Percentiles rank a stretch among this genome's conserved stretches.
Evolutionary conservation across 1,140 invertebrate species (phyloP).

Genomic region (Vollenhovia emeryi): DNA sequence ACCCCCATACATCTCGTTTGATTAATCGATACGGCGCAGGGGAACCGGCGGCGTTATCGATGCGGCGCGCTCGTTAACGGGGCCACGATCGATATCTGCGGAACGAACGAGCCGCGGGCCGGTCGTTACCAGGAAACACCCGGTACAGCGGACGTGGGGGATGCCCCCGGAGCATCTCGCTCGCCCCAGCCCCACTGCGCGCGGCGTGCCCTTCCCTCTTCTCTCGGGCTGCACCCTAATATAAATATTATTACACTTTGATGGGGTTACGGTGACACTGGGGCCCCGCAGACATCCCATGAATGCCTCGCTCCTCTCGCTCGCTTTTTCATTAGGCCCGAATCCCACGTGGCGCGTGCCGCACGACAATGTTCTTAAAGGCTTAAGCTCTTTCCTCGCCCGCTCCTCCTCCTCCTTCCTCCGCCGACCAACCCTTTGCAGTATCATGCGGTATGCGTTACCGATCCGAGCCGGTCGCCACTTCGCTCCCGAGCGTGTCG

Average conservation of each 20-base stretch:
- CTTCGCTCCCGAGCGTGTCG: background rate
- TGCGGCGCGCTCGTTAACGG: constrained; percentile 60
- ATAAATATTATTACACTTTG: constrained; percentile 86
- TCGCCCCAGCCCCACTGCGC: constrained; percentile 42
- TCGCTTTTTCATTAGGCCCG: constrained; percentile 80
- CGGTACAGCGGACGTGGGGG: constrained; percentile 54
- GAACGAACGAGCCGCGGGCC: constrained; percentile 32
- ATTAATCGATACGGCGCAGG: constrained; percentile 37
- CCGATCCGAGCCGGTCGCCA: background rate
- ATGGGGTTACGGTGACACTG: constrained; percentile 84
- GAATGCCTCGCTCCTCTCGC: constrained; percentile 57
- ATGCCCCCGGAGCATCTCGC: constrained; percentile 68
- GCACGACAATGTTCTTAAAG: constrained; percentile 61
- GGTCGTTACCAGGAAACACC: constrained; percentile 73
- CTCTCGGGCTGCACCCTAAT: constrained; percentile 82
- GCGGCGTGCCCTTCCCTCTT: constrained; percentile 74
- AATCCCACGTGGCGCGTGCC: constrained; percentile 78
- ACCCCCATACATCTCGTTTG: background rate
- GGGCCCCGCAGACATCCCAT: constrained; percentile 70
- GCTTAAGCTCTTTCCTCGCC: constrained; percentile 42
- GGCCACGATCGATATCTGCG: constrained; percentile 70
- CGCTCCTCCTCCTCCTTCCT: background rate
- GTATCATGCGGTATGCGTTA: constrained; percentile 20
- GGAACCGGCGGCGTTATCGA: constrained; percentile 42
- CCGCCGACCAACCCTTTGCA: constrained; percentile 19